Evolutionary conservation across 2,113 vertebrate genomes (phyloP).

Genomic region (Cochlearius cochlearius): DNA sequence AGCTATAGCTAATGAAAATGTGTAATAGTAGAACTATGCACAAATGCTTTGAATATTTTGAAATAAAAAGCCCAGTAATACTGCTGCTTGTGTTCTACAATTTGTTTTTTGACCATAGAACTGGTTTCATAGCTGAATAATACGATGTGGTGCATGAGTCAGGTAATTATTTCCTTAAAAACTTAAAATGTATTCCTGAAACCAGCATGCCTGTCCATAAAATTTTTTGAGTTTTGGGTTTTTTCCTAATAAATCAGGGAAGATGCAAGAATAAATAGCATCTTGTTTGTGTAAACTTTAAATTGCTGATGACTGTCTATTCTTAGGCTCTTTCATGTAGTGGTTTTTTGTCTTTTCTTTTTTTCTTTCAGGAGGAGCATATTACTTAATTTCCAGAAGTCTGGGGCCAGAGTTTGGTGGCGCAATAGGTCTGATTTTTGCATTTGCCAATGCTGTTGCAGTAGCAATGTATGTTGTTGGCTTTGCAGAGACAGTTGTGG

Average conservation of each 20-base stretch:
- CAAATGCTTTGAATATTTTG: neutral
- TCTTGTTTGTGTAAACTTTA: fast-evolving
- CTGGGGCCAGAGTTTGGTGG: constrained; percentile 97
- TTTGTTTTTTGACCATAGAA: neutral
- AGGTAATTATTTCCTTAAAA: neutral
- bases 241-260: neutral
- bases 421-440: constrained; percentile 96
- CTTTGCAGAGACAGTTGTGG: constrained; percentile 94
- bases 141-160: neutral
- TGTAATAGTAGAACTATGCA: neutral
- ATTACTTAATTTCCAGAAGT: constrained; percentile 97
- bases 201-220: neutral
- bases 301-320: neutral
- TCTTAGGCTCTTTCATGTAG: neutral
- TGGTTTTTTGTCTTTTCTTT: neutral
- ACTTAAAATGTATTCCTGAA: neutral
- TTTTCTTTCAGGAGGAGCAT: constrained; percentile 85
- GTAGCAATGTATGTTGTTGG: constrained; percentile 99
- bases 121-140: neutral
- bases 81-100: neutral
- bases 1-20: neutral
- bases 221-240: neutral
- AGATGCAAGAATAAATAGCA: neutral
- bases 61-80: neutral
- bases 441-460: constrained; percentile 97